Percentiles rank a stretch among this genome's conserved stretches.
Conservation (phyloP, 2,888 invertebrate genomes). For the Antitype chi region DNA sequence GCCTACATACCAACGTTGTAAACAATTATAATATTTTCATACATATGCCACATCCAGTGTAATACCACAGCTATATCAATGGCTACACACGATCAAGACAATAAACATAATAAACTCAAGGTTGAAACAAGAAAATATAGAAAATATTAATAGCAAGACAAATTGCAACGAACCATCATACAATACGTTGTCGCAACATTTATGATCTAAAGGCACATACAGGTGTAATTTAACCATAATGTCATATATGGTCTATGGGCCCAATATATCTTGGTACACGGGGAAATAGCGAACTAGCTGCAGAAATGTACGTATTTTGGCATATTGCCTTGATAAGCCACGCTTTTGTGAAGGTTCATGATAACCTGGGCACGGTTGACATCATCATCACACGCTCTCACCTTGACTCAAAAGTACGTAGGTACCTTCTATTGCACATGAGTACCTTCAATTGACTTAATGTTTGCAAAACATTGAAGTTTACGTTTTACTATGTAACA, state of each 20-base stretch:
- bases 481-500: slow-evolving; percentile 59
- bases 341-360: slow-evolving; percentile 22
- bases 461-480: slow-evolving; percentile 66
- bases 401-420: slow-evolving; percentile 76
- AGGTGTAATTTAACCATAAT: slow-evolving; percentile 80
- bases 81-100: slow-evolving; percentile 74
- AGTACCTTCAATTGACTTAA: slow-evolving; percentile 63
- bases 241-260: slow-evolving; percentile 63
- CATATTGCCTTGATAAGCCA: slow-evolving; percentile 1
- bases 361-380: slow-evolving; percentile 39
- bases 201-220: slow-evolving; percentile 68
- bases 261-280: slow-evolving; percentile 25
- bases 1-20: background rate
- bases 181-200: slow-evolving; percentile 71
- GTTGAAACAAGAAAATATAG: slow-evolving; percentile 78
- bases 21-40: slow-evolving; percentile 12
- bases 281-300: background rate
- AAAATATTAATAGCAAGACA: slow-evolving; percentile 75
- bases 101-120: slow-evolving; percentile 84
- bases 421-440: slow-evolving; percentile 64
- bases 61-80: slow-evolving; percentile 51
- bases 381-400: slow-evolving; percentile 67
- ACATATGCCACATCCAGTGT: slow-evolving; percentile 64
- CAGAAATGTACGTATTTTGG: background rate
- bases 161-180: slow-evolving; percentile 72